Evolutionary conservation across 2,113 vertebrate species (phyloP).

Genomic region (Emydura subglobosa): DNA sequence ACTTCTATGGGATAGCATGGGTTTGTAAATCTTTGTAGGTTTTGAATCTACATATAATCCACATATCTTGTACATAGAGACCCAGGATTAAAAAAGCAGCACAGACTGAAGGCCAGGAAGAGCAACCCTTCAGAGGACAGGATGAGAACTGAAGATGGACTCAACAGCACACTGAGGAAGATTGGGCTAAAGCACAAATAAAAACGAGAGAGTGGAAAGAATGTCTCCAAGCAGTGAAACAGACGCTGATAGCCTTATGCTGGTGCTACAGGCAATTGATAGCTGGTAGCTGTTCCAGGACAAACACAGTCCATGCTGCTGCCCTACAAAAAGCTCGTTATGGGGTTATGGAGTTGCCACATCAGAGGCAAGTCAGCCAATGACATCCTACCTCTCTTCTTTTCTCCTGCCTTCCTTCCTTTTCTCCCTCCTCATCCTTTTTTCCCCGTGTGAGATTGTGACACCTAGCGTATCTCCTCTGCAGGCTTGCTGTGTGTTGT

Average conservation of each 20-base stretch:
- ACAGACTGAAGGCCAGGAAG: not conserved
- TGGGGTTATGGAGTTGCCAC: not conserved
- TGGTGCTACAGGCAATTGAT: not conserved
- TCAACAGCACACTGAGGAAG: not conserved
- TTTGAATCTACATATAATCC: not conserved
- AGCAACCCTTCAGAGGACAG: not conserved
- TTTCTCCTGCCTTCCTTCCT: not conserved
- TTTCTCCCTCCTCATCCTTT: not conserved
- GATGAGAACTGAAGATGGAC: not conserved
- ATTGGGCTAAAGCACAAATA: not conserved
- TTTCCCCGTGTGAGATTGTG: not conserved
- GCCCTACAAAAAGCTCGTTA: not conserved
- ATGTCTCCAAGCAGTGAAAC: constrained; percentile 24
- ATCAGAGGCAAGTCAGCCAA: not conserved
- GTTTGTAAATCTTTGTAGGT: not conserved
- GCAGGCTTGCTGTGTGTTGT: not conserved
- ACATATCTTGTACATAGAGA: not conserved
- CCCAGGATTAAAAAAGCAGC: not conserved
- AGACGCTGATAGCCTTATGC: not conserved
- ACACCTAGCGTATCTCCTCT: not conserved
- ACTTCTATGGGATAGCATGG: not conserved
- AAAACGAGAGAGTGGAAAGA: constrained; percentile 47
- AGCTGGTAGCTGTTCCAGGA: constrained; percentile 6
- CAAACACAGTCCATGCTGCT: constrained; percentile 2
- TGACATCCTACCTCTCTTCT: not conserved